Percentiles rank a stretch among this genome's conserved stretches.
phyloP scores from a whole-genome alignment of 2,888 invertebrate genomes.

The Conus canariensis region DNA sequence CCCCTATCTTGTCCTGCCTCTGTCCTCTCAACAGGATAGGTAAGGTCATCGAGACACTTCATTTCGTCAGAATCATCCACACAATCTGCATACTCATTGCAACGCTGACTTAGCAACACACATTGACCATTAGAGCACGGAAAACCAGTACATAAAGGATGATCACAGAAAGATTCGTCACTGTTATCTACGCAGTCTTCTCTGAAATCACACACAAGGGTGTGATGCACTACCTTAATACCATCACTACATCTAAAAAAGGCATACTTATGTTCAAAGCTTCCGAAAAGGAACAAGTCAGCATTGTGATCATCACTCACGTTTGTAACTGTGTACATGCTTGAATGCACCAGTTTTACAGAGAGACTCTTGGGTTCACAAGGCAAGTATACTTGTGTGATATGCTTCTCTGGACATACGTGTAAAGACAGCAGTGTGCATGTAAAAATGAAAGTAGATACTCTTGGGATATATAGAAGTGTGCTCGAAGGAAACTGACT shows the following conservation, averaged over 20 bases:
- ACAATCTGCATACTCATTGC: not conserved
- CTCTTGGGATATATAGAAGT: not conserved
- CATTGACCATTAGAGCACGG: not conserved
- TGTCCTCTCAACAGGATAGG: not conserved
- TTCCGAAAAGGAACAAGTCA: not conserved
- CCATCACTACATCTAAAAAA: not conserved
- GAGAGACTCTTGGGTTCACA: not conserved
- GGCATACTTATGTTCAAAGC: not conserved
- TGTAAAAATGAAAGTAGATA: not conserved
- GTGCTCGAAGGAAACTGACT: not conserved
- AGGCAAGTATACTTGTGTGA: not conserved
- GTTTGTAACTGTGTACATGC: not conserved
- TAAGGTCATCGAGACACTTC: not conserved
- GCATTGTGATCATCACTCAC: not conserved
- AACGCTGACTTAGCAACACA: not conserved
- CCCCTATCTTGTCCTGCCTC: not conserved
- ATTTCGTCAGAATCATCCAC: slow-evolving; percentile 1
- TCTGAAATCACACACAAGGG: not conserved
- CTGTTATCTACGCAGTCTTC: not conserved
- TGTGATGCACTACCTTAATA: not conserved
- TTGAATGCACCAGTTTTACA: not conserved
- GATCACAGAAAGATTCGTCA: slow-evolving; percentile 9
- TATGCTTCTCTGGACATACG: not conserved
- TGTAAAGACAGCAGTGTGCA: not conserved
- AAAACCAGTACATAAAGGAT: not conserved